These are phyloP conservation scores for Drosophila demipolita DNA, from an alignment of 2,888 invertebrate genomes.

Conservation along the genomic window DNA sequence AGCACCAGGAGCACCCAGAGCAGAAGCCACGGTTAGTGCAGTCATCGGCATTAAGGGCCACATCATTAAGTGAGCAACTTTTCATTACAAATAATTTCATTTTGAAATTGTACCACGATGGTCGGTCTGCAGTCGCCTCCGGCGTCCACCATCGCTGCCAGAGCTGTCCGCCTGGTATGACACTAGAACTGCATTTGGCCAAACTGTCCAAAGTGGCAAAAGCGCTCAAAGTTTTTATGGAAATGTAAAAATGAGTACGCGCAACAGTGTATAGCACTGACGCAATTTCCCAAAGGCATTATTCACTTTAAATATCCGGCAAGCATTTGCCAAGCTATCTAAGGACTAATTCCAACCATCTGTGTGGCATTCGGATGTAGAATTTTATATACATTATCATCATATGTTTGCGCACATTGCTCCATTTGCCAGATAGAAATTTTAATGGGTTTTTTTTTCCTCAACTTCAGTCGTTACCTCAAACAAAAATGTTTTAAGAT, in stretches of 20 bases:
- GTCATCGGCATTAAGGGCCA: conserved; percentile 32
- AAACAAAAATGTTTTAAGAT: conserved; percentile 6
- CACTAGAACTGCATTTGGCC: conserved; percentile 73
- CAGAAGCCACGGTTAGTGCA: conserved; percentile 6
- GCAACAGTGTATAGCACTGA: conserved; percentile 25
- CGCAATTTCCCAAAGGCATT: conserved; percentile 46
- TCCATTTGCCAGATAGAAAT: conserved; percentile 2
- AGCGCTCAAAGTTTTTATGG: conserved; percentile 12
- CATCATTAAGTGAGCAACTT: conserved; percentile 71
- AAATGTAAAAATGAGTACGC: conserved; percentile 12
- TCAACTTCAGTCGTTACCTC: conserved; percentile 8
- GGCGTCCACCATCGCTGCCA: conserved; percentile 25
- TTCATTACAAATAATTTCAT: conserved; percentile 73
- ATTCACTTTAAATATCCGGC: conserved; percentile 48
- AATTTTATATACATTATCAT: conserved; percentile 8
- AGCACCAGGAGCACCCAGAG: background rate
- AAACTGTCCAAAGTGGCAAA: conserved; percentile 30
- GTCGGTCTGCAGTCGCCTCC: conserved; percentile 32
- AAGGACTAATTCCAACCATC: conserved; percentile 3
- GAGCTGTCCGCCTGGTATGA: conserved; percentile 34
- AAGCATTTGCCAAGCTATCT: conserved; percentile 15
- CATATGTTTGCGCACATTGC: conserved; percentile 2
- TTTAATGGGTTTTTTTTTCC: conserved; percentile 1
- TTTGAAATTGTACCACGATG: conserved; percentile 45
- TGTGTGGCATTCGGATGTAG: background rate